Evolutionary conservation across 2,888 invertebrate species (phyloP).

Genomic region (Caenorhabditis zanzibari): DNA sequence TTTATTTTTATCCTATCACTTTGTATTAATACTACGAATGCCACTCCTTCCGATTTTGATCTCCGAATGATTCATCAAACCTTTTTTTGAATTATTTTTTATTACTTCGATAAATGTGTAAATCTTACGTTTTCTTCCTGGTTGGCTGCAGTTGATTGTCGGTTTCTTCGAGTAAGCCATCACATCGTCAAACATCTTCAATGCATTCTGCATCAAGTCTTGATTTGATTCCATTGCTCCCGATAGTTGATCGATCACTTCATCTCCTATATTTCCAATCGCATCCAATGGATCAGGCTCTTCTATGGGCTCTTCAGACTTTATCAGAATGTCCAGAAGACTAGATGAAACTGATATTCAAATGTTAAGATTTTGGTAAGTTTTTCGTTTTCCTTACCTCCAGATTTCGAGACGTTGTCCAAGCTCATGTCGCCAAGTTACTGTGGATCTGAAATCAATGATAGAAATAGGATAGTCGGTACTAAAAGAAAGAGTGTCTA

Average conservation of each 20-base stretch:
- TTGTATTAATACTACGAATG: too few relatives aligned
- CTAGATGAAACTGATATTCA: slow-evolving; percentile 7
- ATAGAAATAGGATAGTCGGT: not conserved
- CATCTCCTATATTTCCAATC: slow-evolving; percentile 41
- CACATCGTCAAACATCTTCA: slow-evolving; percentile 52
- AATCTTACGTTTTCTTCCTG: slow-evolving; percentile 27
- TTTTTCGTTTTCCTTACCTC: not conserved
- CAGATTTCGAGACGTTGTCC: not conserved
- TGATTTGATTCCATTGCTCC: not conserved
- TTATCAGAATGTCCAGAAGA: slow-evolving; percentile 34
- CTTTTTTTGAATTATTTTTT: too few relatives aligned
- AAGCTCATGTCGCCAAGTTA: not conserved
- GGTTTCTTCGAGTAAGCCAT: slow-evolving; percentile 26
- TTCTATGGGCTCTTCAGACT: slow-evolving; percentile 11
- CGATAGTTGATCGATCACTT: slow-evolving; percentile 25
- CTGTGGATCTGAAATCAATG: not conserved
- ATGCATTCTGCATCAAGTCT: slow-evolving; percentile 29
- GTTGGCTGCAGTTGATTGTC: too few relatives aligned
- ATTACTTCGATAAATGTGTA: not conserved
- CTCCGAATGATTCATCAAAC: too few relatives aligned
- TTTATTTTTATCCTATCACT: too few relatives aligned
- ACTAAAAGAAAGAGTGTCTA: not conserved
- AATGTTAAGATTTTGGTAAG: too few relatives aligned
- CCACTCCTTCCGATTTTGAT: too few relatives aligned
- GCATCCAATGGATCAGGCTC: slow-evolving; percentile 35